phyloP scores from a whole-genome alignment of 2,113 vertebrate genomes.

The Tympanuchus pallidicinctus region DNA sequence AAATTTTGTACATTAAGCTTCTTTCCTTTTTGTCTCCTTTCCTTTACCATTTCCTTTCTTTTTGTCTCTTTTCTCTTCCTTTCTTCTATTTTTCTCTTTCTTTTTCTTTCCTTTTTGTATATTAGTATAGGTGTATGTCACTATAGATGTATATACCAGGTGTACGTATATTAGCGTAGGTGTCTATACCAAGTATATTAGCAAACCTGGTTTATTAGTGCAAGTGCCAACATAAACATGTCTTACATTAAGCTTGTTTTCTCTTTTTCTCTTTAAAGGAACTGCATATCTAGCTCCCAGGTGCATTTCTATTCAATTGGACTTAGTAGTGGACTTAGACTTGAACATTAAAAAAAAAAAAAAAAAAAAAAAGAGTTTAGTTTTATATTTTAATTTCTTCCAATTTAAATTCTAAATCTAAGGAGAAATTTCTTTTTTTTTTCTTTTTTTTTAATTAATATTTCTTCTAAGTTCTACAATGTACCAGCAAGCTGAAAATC shows the following conservation, averaged over 20 bases:
- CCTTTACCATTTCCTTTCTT: too few species aligned
- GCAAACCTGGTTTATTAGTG: too few species aligned
- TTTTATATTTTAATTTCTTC: conserved; percentile 14
- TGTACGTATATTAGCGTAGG: too few species aligned
- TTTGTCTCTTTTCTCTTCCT: too few species aligned
- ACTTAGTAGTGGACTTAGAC: not conserved
- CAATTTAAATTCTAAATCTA: not conserved
- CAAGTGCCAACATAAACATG: too few species aligned
- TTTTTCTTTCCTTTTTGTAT: not conserved
- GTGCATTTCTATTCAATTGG: not conserved
- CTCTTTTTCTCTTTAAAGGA: not conserved
- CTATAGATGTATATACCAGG: too few species aligned
- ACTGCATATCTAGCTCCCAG: not conserved
- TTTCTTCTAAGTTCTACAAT: not conserved
- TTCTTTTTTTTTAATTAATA: too few species aligned
- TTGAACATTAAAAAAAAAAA: too few species aligned
- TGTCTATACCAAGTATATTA: too few species aligned
- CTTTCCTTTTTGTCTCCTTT: not conserved
- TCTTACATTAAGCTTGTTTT: not conserved
- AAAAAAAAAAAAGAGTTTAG: not conserved
- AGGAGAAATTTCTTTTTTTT: not conserved
- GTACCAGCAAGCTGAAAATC: not conserved
- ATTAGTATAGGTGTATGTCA: too few species aligned
- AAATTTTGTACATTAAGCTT: not conserved
- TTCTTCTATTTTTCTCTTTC: not conserved